Percentiles rank a stretch among this genome's conserved stretches.
Conservation (phyloP, 2,113 vertebrate genomes). For the Platysteira castanea region DNA sequence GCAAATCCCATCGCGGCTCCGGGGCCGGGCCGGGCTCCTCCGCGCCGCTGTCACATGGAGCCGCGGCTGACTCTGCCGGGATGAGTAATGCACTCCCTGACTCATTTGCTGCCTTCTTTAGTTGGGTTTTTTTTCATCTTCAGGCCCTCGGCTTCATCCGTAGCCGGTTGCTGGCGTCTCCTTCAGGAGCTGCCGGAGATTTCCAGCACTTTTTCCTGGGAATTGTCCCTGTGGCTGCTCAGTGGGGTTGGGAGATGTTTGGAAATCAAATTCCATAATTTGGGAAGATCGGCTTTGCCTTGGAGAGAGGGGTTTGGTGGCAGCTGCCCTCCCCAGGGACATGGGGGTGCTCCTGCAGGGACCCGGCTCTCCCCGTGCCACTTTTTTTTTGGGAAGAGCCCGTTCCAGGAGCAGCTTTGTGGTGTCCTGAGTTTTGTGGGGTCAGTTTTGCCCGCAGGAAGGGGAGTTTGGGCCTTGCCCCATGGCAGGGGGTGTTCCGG, state of each 20-base stretch:
- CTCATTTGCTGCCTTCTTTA: not conserved
- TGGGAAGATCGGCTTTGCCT: fast-evolving
- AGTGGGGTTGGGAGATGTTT: fast-evolving
- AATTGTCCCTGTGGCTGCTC: fast-evolving
- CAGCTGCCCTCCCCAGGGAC: fast-evolving
- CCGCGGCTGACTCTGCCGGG: conserved; percentile 35
- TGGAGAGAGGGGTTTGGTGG: fast-evolving
- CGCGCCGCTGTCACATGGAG: conserved; percentile 49
- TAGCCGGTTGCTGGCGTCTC: not conserved
- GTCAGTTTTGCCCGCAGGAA: fast-evolving
- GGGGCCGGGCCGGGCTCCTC: not conserved
- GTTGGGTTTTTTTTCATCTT: not conserved
- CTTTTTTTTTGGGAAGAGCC: not conserved
- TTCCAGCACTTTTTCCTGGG: not conserved
- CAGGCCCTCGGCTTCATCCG: not conserved
- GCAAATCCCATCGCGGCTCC: conserved; percentile 8
- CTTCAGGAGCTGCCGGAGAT: not conserved
- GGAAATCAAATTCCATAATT: fast-evolving
- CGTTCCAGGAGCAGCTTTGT: fast-evolving
- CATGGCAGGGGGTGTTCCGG: fast-evolving
- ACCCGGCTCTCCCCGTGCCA: fast-evolving
- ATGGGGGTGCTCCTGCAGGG: fast-evolving
- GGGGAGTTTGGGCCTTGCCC: not conserved
- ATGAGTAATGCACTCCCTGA: not conserved
- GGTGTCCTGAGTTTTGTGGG: fast-evolving